Evolutionary conservation across 2,888 invertebrate species (phyloP), one percentile per base, ranked within the genome.

Genomic region (Mythimna impura): DNA sequence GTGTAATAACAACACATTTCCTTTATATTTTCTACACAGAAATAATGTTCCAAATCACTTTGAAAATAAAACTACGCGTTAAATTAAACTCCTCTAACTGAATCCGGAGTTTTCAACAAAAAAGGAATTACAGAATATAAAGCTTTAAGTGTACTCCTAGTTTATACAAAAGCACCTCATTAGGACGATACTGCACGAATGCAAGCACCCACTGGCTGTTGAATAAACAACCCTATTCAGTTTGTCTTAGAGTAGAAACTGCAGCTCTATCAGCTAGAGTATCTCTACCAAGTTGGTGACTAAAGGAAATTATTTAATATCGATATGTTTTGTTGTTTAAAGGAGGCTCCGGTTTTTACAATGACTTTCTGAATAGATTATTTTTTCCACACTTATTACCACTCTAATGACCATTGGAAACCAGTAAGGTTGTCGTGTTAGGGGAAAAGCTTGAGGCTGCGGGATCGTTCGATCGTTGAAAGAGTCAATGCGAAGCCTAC

Each of bases 121-220:
- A 87, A 88, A 79, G 79, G 73, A 85, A 84, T 84, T 83, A 88
- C 81, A 79, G 71, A 81, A 79, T 76, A 86, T 85, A 87, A 81
- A 80, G 83, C 78, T 61, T 66, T 43, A 76, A 88, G 84, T 80
- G 84, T 81, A 74, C 82, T 82, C 62, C 71, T 79, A 81, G 67
- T 81, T 78, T 83, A 85, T 78, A 80, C 79, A 71, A 83, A 87
- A 88, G 88, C 81, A 84, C 88, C 88, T 88, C 89, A 88, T 88
- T 88, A 88, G 79, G 66, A 80, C 69, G 68, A 82, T 71, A 75
- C 80, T 62, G 64, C 72, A 69, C 43, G 61, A 74, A 78, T 76
- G 82, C 83, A 71, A 65, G 55, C 25, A 55, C 22, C 10, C 12
- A 30, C 34, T 65, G 62, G 71, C 25, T 25, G 25, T 63, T 58